phyloP scores from a whole-genome alignment of 1,140 invertebrate genomes.

The Drosophila cardini region DNA sequence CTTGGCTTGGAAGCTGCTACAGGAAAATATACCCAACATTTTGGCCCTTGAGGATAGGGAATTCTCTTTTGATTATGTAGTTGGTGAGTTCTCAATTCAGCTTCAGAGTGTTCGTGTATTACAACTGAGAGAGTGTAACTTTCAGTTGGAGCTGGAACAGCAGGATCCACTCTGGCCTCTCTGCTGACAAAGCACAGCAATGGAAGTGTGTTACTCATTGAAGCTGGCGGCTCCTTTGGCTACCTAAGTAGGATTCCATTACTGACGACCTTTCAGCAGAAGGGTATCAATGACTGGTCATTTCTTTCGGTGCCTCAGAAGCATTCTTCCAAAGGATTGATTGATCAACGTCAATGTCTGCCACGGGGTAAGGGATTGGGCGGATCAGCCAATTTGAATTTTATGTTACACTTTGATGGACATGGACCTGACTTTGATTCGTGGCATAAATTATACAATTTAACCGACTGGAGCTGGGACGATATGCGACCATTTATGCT shows the following conservation, averaged over 20 bases:
- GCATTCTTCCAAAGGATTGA: conserved; percentile 88
- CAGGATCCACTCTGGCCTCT: conserved; percentile 91
- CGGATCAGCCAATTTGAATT: conserved; percentile 90
- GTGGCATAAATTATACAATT: conserved; percentile 85
- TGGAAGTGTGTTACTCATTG: conserved; percentile 88
- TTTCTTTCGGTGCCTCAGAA: conserved; percentile 87
- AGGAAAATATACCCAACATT: conserved; percentile 62
- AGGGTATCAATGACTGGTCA: conserved; percentile 88
- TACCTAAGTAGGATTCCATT: conserved; percentile 87
- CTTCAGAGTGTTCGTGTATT: not conserved
- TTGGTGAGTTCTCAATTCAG: conserved; percentile 54
- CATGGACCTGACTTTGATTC: conserved; percentile 87
- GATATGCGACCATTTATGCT: conserved; percentile 61
- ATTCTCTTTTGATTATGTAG: conserved; percentile 75
- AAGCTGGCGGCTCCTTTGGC: conserved; percentile 89
- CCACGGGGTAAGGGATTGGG: conserved; percentile 89
- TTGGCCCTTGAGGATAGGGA: conserved; percentile 42
- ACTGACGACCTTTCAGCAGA: conserved; percentile 88
- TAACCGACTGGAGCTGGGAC: conserved; percentile 86
- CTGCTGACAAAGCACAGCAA: conserved; percentile 87
- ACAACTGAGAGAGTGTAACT: not conserved
- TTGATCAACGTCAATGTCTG: conserved; percentile 87
- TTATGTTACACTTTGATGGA: conserved; percentile 88
- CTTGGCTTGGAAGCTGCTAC: conserved; percentile 53
- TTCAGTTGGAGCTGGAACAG: conserved; percentile 91